Conservation (phyloP, 2,113 vertebrate species). For the Sisor rabdophorus region DNA sequence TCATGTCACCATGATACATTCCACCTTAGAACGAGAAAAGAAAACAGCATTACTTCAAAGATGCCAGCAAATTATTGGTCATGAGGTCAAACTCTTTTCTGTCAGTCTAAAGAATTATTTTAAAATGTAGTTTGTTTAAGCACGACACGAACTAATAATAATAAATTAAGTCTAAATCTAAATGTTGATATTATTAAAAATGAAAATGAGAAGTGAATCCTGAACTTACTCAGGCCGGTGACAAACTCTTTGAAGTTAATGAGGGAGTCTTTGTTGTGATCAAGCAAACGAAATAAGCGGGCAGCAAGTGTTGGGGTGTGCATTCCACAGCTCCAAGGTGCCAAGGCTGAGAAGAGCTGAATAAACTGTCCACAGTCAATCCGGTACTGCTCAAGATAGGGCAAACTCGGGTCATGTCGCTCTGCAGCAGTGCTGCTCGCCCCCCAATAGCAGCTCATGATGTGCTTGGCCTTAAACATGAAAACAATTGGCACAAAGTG, state of each 20-base stretch:
- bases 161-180: neutral
- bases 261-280: slow-evolving; percentile 85
- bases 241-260: slow-evolving; percentile 99
- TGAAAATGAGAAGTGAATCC: neutral
- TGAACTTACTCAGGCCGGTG: slow-evolving; percentile 83
- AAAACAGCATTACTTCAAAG: neutral
- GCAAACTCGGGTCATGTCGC: slow-evolving; percentile 86
- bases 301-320: slow-evolving; percentile 77
- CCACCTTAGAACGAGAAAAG: slow-evolving; percentile 71
- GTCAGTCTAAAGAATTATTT: neutral
- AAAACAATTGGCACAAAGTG: neutral
- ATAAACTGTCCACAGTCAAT: slow-evolving; percentile 83
- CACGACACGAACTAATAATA: too few species aligned
- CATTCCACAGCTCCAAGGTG: slow-evolving; percentile 82
- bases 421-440: slow-evolving; percentile 67
- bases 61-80: neutral
- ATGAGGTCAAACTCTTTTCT: neutral
- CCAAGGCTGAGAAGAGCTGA: slow-evolving; percentile 79
- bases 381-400: slow-evolving; percentile 96
- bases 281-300: slow-evolving; percentile 88
- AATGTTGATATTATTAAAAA: neutral
- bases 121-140: too few species aligned
- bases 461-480: slow-evolving; percentile 81
- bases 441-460: slow-evolving; percentile 95
- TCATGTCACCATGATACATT: slow-evolving; percentile 96